phyloP scores from a whole-genome alignment of 2,113 vertebrate species.

The Syngnathus floridae region DNA sequence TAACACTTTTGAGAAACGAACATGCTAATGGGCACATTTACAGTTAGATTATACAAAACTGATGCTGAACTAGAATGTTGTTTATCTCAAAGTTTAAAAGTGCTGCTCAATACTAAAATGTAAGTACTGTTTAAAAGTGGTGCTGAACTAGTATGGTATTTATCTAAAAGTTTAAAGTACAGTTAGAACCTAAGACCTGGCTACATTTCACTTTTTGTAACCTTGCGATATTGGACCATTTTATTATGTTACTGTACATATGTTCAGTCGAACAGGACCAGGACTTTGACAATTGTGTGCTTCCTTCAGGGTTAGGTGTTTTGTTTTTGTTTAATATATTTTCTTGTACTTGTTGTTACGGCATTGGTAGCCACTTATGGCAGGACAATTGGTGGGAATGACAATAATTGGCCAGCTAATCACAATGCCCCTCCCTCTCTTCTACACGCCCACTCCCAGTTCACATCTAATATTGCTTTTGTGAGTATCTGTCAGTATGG shows the following conservation, averaged over 20 bases:
- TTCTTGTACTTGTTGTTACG: conserved; percentile 27
- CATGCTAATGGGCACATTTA: background rate
- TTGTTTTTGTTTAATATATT: conserved; percentile 26
- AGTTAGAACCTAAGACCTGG: background rate
- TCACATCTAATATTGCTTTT: conserved; percentile 63
- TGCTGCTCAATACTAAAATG: background rate
- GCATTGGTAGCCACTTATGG: conserved; percentile 54
- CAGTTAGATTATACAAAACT: background rate
- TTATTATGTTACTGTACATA: background rate
- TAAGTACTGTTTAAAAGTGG: background rate
- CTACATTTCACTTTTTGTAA: background rate
- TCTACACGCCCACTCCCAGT: conserved; percentile 54
- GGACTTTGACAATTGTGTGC: background rate
- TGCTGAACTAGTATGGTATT: background rate
- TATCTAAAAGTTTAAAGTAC: background rate
- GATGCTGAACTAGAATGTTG: background rate
- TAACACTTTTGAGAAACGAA: background rate
- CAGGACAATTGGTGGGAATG: conserved; percentile 49
- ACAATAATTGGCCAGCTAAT: conserved; percentile 34
- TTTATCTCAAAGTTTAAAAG: background rate
- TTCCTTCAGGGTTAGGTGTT: background rate
- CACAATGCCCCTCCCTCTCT: conserved; percentile 44
- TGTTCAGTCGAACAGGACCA: background rate
- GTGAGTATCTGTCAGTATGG: conserved; percentile 58
- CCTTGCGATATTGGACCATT: background rate